Conservation (phyloP, 2,888 invertebrate genomes). For the Aplocera efformata region DNA sequence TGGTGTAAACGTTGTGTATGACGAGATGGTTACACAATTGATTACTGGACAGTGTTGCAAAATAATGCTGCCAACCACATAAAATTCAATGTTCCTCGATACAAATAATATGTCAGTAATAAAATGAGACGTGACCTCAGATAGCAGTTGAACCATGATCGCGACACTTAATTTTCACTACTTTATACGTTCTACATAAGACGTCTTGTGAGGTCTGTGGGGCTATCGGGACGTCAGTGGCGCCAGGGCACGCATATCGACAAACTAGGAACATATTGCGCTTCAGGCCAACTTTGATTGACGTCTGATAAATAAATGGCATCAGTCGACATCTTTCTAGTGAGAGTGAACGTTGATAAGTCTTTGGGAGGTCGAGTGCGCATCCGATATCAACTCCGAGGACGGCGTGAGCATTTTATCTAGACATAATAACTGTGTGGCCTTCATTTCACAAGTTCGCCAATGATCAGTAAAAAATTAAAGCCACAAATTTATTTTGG, state of each 20-base stretch:
- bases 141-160: constrained; percentile 64
- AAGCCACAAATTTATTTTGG: too few species aligned
- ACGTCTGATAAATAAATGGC: constrained; percentile 62
- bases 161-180: constrained; percentile 76
- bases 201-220: constrained; percentile 67
- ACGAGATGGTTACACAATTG: constrained; percentile 24
- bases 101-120: constrained; percentile 75
- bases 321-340: constrained; percentile 57
- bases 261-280: constrained; percentile 45
- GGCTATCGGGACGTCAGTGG: constrained; percentile 47
- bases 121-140: constrained; percentile 71
- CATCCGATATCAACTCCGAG: constrained; percentile 13
- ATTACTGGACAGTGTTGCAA: constrained; percentile 41
- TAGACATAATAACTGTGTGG: not conserved
- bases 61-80: constrained; percentile 57
- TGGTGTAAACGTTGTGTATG: constrained; percentile 13
- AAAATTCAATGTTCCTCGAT: constrained; percentile 70
- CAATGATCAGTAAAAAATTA: too few species aligned
- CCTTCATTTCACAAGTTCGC: not conserved
- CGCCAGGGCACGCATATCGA: constrained; percentile 49
- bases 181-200: constrained; percentile 67
- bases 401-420: constrained; percentile 14
- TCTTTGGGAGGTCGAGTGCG: constrained; percentile 48
- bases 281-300: constrained; percentile 44
- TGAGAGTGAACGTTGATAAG: constrained; percentile 54